phyloP scores from a whole-genome alignment of 2,888 invertebrate genomes.

The Drosophila hawaiiensis region DNA sequence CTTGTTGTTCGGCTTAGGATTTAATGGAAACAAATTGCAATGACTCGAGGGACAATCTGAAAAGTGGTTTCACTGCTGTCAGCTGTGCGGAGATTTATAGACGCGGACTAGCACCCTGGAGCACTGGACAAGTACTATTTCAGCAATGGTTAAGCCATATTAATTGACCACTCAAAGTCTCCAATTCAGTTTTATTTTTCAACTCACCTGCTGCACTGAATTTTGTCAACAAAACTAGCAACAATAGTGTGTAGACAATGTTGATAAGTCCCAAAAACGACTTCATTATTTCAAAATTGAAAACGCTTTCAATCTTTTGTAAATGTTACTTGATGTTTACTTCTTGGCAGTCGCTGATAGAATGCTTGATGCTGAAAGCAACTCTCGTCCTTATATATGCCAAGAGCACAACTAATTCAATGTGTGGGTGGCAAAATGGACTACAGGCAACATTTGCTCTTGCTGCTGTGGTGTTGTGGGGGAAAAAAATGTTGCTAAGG shows the following conservation, averaged over 20 bases:
- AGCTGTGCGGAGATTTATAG: constrained; percentile 55
- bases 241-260: constrained; percentile 68
- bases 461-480: constrained; percentile 25
- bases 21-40: constrained; percentile 50
- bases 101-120: constrained; percentile 19
- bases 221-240: constrained; percentile 61
- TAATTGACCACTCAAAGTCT: constrained; percentile 9
- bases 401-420: constrained; percentile 19
- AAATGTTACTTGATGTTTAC: constrained; percentile 51
- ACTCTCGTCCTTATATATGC: constrained; percentile 82
- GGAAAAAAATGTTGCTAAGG: constrained; percentile 46
- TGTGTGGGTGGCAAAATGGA: constrained; percentile 11
- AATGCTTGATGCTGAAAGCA: constrained; percentile 76
- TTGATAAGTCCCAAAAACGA: constrained; percentile 70
- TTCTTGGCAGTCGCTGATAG: constrained; percentile 66
- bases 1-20: constrained; percentile 8
- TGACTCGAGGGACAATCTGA: not conserved
- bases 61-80: not conserved
- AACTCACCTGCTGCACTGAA: constrained; percentile 81
- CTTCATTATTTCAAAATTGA: constrained; percentile 70
- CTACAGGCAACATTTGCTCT: constrained; percentile 31
- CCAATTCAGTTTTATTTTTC: not conserved
- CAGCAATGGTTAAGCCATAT: constrained; percentile 16
- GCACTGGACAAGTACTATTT: not conserved
- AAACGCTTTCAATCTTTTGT: constrained; percentile 6